Percentiles rank a stretch among this genome's conserved stretches.
Conservation (phyloP, 2,888 invertebrate genomes). For the Acrobasis suavella region DNA sequence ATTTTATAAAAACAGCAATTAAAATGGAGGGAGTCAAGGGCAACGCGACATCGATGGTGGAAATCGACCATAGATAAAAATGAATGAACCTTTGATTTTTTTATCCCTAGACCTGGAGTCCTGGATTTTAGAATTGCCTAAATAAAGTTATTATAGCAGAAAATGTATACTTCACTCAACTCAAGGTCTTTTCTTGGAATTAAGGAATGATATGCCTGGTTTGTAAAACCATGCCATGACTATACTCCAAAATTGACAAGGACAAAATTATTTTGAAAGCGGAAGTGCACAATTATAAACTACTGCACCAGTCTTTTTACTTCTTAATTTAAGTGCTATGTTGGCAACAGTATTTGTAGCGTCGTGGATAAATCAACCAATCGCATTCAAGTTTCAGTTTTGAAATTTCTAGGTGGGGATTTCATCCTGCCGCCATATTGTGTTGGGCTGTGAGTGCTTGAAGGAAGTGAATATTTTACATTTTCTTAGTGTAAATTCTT, state of each 20-base stretch:
- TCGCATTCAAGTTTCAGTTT: slow-evolving; percentile 65
- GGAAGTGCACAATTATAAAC: slow-evolving; percentile 18
- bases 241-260: too few species aligned
- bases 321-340: slow-evolving; percentile 31
- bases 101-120: too few species aligned
- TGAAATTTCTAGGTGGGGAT: slow-evolving; percentile 78
- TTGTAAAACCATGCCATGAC: too few species aligned
- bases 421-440: slow-evolving; percentile 79
- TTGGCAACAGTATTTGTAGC: slow-evolving; percentile 63
- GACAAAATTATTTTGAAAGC: background rate
- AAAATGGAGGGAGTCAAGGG: slow-evolving; percentile 70
- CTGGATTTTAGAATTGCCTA: too few species aligned
- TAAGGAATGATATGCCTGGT: too few species aligned
- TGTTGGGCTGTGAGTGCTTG: slow-evolving; percentile 77
- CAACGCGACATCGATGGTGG: slow-evolving; percentile 73
- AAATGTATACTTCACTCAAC: too few species aligned
- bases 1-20: slow-evolving; percentile 69
- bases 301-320: slow-evolving; percentile 34
- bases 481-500: slow-evolving; percentile 67
- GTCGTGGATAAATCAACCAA: slow-evolving; percentile 65
- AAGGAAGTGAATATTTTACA: slow-evolving; percentile 64
- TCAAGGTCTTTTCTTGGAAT: too few species aligned
- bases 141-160: too few species aligned
- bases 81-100: background rate
- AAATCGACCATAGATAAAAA: slow-evolving; percentile 55